Evolutionary conservation across 2,113 vertebrate species (phyloP).

Genomic region (Percopsis transmontana): DNA sequence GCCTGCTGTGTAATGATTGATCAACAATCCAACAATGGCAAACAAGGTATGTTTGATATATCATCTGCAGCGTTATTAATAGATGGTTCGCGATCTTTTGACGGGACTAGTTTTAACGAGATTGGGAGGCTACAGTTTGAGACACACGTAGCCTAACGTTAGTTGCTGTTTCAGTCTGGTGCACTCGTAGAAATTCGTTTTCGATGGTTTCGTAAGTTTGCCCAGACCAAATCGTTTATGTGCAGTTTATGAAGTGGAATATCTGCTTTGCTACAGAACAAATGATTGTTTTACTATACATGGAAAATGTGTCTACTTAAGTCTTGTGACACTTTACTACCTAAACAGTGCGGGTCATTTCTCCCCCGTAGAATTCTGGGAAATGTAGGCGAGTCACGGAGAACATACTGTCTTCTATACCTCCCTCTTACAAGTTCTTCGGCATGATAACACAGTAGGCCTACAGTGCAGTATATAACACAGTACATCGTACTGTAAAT

Average conservation of each 20-base stretch:
- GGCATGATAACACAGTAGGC: no score
- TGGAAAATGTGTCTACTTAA: constrained; percentile 73
- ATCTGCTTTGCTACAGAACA: not conserved
- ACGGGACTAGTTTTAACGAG: not conserved
- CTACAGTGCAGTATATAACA: no score
- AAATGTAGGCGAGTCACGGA: constrained; percentile 58
- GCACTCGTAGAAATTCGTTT: no score
- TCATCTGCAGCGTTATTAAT: not conserved
- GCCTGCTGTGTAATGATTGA: constrained; percentile 72
- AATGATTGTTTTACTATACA: constrained; percentile 15
- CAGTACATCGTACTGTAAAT: no score
- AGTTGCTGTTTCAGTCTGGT: no score
- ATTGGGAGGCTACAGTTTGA: not conserved
- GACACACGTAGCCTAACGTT: no score
- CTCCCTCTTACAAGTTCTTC: not conserved
- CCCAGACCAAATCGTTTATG: not conserved
- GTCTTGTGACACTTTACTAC: constrained; percentile 86
- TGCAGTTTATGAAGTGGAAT: not conserved
- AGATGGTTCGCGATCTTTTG: not conserved
- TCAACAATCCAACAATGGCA: constrained; percentile 75
- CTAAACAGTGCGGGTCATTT: constrained; percentile 67
- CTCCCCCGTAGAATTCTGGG: constrained; percentile 67
- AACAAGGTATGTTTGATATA: constrained; percentile 64
- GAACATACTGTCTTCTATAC: not conserved
- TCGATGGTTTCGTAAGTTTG: not conserved